Evolutionary conservation across 2,113 vertebrate species (phyloP).

Genomic region (Neoarius graeffei): DNA sequence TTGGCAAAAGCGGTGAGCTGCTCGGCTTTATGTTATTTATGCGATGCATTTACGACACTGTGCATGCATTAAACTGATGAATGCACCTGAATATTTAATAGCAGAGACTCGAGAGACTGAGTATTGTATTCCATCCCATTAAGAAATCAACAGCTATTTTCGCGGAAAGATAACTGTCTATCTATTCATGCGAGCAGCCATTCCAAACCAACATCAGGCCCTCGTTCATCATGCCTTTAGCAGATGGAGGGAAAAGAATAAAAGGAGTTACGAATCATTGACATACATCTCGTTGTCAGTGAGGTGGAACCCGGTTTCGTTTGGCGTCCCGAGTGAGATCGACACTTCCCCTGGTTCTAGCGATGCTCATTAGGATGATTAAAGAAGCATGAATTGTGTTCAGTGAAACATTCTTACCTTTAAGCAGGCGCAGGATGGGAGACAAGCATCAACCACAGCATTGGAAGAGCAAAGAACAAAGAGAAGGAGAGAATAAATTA

Average conservation of each 20-base stretch:
- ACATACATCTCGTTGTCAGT: neutral
- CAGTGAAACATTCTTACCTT: conserved; percentile 68
- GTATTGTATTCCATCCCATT: conserved; percentile 14
- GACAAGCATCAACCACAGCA: conserved; percentile 24
- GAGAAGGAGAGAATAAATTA: conserved; percentile 22
- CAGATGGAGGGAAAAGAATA: neutral
- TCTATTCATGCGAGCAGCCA: conserved; percentile 31
- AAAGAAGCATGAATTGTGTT: conserved; percentile 26
- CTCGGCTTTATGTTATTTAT: conserved; percentile 55
- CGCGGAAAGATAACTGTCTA: conserved; percentile 32
- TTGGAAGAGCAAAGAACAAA: conserved; percentile 16
- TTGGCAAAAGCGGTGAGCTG: conserved; percentile 32
- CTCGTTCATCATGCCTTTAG: neutral
- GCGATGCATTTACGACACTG: conserved; percentile 57
- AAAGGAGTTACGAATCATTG: conserved; percentile 9
- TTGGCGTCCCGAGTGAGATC: conserved; percentile 30
- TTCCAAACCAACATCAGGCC: neutral
- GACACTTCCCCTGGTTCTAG: neutral
- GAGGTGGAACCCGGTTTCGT: conserved; percentile 17
- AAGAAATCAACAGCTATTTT: conserved; percentile 49
- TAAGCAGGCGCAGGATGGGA: conserved; percentile 40
- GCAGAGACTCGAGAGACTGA: conserved; percentile 14
- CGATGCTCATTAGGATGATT: conserved; percentile 36
- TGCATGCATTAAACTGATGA: conserved; percentile 28
- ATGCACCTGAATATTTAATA: conserved; percentile 40